Evolutionary conservation across 1,140 invertebrate species (phyloP).

Genomic region (Zaprionus ghesquierei): DNA sequence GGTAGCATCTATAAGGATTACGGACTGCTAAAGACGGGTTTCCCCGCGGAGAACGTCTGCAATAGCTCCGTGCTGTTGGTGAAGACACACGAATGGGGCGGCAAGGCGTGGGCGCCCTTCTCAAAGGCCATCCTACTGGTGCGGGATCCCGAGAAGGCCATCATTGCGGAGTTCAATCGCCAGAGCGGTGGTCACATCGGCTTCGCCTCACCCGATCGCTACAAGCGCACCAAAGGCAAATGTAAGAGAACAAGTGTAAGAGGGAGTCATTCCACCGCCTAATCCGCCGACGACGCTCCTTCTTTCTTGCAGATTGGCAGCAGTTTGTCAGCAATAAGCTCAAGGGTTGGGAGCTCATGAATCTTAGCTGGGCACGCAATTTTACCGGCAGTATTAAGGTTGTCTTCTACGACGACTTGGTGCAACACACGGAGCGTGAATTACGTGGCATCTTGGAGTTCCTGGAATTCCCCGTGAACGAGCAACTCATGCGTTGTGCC

Average conservation of each 20-base stretch:
- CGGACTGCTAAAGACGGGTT: conserved; percentile 88
- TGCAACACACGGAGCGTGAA: conserved; percentile 85
- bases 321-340: conserved; percentile 88
- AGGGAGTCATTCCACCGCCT: too few species aligned
- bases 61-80: conserved; percentile 90
- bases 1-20: conserved; percentile 92
- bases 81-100: conserved; percentile 91
- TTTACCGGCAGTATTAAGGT: conserved; percentile 88
- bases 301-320: conserved; percentile 86
- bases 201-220: conserved; percentile 87
- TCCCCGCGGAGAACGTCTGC: conserved; percentile 89
- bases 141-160: conserved; percentile 88
- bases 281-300: neutral
- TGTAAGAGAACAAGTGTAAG: conserved; percentile 82
- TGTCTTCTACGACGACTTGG: conserved; percentile 88
- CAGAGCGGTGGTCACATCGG: conserved; percentile 88
- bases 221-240: conserved; percentile 85
- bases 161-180: conserved; percentile 89
- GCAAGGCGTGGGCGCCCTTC: conserved; percentile 85
- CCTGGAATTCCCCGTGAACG: conserved; percentile 84
- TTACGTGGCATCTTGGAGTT: conserved; percentile 86
- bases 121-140: conserved; percentile 88
- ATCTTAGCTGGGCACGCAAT: conserved; percentile 87
- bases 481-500: conserved; percentile 85
- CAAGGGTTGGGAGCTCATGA: conserved; percentile 87